Percentiles rank a stretch among this genome's conserved stretches.
phyloP scores from a whole-genome alignment of 2,888 invertebrate genomes.

The Lydus trimaculatus region DNA sequence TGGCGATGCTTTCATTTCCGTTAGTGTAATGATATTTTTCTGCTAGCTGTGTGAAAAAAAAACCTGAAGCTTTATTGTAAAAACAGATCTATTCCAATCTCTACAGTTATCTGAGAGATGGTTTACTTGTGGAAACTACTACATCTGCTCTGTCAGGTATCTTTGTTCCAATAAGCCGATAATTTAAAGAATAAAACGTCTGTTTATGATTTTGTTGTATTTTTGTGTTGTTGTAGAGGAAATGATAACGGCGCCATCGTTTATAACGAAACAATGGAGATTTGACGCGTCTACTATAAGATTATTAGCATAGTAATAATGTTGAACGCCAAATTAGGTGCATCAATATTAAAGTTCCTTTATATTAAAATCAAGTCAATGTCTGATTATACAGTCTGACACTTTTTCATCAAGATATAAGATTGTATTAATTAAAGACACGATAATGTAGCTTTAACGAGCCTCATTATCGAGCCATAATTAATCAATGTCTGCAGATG shows the following conservation, averaged over 20 bases:
- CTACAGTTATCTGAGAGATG: not conserved
- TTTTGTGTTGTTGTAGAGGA: not conserved
- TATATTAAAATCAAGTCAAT: slow-evolving; percentile 25
- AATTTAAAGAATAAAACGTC: too few relatives aligned
- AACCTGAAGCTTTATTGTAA: not conserved
- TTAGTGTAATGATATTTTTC: slow-evolving; percentile 6
- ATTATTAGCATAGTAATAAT: not conserved
- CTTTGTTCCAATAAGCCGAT: too few relatives aligned
- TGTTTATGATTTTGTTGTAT: not conserved
- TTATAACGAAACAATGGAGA: not conserved
- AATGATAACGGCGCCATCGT: not conserved
- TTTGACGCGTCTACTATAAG: not conserved
- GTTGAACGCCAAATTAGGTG: not conserved
- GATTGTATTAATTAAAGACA: slow-evolving; percentile 49
- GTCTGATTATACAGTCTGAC: slow-evolving; percentile 25
- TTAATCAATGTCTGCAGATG: slow-evolving; percentile 54
- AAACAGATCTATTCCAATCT: not conserved
- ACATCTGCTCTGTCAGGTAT: not conserved
- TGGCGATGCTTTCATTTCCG: slow-evolving; percentile 21
- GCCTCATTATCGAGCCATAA: slow-evolving; percentile 51
- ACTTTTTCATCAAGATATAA: slow-evolving; percentile 36
- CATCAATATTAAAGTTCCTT: not conserved
- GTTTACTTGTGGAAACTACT: not conserved
- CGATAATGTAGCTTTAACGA: slow-evolving; percentile 50
- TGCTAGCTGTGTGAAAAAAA: too few relatives aligned